Percentiles rank a stretch among this genome's conserved stretches.
These are phyloP conservation scores for Lissonota sp. DNA, from an alignment of 2,888 invertebrate species.

Conservation along the genomic window DNA sequence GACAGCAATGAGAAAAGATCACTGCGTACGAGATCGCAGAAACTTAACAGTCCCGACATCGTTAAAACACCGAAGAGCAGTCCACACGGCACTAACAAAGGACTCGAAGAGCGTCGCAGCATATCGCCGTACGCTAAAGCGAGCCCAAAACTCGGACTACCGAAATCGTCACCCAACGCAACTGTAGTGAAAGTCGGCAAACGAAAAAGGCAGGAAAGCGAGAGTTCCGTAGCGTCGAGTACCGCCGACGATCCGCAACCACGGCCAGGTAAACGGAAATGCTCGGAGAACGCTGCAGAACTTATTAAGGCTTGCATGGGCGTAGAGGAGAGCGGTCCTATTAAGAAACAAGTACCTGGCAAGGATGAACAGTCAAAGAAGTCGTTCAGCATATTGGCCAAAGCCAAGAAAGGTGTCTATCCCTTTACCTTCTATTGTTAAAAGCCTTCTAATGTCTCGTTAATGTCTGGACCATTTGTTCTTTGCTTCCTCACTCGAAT, in stretches of 20 bases:
- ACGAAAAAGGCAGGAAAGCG: conserved; percentile 92
- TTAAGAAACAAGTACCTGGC: conserved; percentile 83
- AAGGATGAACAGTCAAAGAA: conserved; percentile 82
- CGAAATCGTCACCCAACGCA: conserved; percentile 70
- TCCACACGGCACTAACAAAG: conserved; percentile 78
- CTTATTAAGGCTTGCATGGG: conserved; percentile 86
- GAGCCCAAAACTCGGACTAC: conserved; percentile 79
- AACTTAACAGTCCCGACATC: conserved; percentile 82
- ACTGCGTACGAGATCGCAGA: conserved; percentile 81
- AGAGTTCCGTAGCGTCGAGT: conserved; percentile 89
- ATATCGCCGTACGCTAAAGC: conserved; percentile 83
- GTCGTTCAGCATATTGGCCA: conserved; percentile 81
- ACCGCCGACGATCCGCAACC: conserved; percentile 86
- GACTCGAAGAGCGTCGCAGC: conserved; percentile 80
- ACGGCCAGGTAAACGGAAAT: conserved; percentile 86
- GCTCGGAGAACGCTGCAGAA: conserved; percentile 87
- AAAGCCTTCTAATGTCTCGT: conserved; percentile 58
- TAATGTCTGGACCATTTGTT: conserved; percentile 63
- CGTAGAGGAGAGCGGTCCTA: conserved; percentile 83
- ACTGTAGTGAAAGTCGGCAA: conserved; percentile 84
- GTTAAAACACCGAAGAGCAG: conserved; percentile 80
- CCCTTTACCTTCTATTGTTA: conserved; percentile 65
- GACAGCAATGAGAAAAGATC: conserved; percentile 85
- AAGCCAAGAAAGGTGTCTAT: conserved; percentile 82
- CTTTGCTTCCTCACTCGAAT: conserved; percentile 61